Base-by-base conservation (phyloP, 1,140 invertebrate species). In the Penaeus indicus region DNA sequence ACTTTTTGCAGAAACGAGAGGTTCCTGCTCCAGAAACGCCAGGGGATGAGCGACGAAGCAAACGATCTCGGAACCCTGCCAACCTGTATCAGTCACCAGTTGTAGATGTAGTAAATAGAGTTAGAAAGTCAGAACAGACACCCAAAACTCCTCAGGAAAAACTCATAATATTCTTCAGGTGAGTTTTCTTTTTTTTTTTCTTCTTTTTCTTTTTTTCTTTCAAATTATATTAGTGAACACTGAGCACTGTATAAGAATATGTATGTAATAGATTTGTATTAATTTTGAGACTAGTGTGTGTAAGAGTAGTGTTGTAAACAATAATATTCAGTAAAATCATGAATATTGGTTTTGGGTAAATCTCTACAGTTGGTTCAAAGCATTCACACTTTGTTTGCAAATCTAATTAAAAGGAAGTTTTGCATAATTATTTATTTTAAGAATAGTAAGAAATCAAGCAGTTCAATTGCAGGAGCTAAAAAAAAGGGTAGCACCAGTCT, bases 21-120 rank as follows among this genome's bases (percentile, higher is more conserved):
- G 83, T 84, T 22, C 64, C 79, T 22, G 54, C 69, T 47, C 88
- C 84, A 60, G 82, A 86, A n/a, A 82, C 82, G 1, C 86, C 72
- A 54, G 89, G 82, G 11, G 89, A 88, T 32, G 91, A 91, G 13
- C 88, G 92, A 11, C 90, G 90, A 21, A 92, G 94, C 7, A 95
- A 95, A 90, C 92, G 95, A 90, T 93, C 93, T 86, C 92, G 94
- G 78, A 93, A 94, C 88, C 95, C 95, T 93, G 95, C 96, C 27
- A 96, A 96, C 92, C 95, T 96, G 16, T 97, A 96, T 93, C 97
- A 97, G 91, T 96, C 96, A 90, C 96, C 96, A 0, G 93, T 96
- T 54, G 95, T 96, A 21, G 96, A 97, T 92, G 92, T 96, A n/a
- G 95, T 95, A 75, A 94, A 95, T 91, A 94, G 96, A 27, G 95